A percentile compares a stretch with the other conserved stretches of the same genome.
phyloP scores from a whole-genome alignment of 1,140 invertebrate genomes.

The Mycetomoellerius zeteki region DNA sequence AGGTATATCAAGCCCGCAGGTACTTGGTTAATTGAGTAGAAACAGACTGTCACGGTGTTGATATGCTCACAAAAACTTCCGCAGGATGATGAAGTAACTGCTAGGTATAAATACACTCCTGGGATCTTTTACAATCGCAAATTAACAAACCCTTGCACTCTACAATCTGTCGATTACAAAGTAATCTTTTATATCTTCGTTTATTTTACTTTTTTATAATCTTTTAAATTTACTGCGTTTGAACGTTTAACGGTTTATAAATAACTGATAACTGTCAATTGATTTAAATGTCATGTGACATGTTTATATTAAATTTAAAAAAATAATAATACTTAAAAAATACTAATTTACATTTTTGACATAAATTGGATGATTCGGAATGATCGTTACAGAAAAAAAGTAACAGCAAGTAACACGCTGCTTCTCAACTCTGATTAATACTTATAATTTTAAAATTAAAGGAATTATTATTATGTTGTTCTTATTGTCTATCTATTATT shows the following conservation, averaged over 20 bases:
- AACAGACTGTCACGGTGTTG: conserved; percentile 63
- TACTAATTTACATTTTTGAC: background rate
- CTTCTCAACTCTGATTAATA: no score
- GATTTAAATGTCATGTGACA: background rate
- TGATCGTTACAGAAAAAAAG: no score
- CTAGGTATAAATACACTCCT: conserved; percentile 27
- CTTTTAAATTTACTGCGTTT: background rate
- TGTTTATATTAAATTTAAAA: background rate
- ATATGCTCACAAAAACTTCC: conserved; percentile 57
- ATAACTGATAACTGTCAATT: background rate
- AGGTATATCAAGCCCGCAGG: conserved; percentile 48
- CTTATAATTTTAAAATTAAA: no score
- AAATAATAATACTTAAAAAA: background rate
- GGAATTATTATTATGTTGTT: background rate
- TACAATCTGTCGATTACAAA: background rate
- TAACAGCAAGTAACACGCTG: no score
- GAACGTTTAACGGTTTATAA: background rate
- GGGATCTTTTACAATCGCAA: background rate
- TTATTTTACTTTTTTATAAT: background rate
- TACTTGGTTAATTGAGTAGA: conserved; percentile 74
- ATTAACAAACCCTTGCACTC: background rate
- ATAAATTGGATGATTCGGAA: no score
- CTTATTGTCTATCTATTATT: no score
- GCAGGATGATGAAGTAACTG: conserved; percentile 16
- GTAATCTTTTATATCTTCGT: no score